Percentiles rank a stretch among this genome's conserved stretches.
These are phyloP conservation scores for Sebastes reedi DNA, from an alignment of 2,797 vertebrate species.

Conservation along the genomic window DNA sequence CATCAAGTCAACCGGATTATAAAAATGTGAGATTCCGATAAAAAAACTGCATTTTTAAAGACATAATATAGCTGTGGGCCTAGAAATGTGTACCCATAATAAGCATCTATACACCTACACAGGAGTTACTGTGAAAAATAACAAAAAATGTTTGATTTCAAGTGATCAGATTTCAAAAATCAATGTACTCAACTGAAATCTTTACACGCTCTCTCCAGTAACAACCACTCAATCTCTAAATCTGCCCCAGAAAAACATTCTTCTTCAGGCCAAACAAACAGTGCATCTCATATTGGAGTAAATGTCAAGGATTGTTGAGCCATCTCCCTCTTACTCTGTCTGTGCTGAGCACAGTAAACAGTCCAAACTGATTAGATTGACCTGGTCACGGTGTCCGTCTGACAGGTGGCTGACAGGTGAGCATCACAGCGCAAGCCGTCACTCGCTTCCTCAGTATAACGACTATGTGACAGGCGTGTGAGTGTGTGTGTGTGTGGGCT, in stretches of 20 bases:
- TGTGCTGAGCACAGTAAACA: constrained; percentile 71
- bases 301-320: constrained; percentile 37
- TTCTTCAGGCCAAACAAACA: constrained; percentile 35
- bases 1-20: not conserved
- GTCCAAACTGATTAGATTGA: constrained; percentile 75
- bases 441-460: constrained; percentile 36
- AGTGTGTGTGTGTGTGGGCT: not conserved
- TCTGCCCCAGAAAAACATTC: constrained; percentile 12
- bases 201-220: not conserved
- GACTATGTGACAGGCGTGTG: constrained; percentile 48
- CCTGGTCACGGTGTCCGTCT: constrained; percentile 69
- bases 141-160: not conserved
- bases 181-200: not conserved
- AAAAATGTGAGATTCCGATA: not conserved
- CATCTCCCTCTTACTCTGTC: constrained; percentile 25
- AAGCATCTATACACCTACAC: not conserved
- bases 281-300: constrained; percentile 32
- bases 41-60: not conserved
- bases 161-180: not conserved
- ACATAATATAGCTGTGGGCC: not conserved
- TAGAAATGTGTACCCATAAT: not conserved
- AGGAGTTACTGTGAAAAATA: not conserved
- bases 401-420: constrained; percentile 76
- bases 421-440: constrained; percentile 53
- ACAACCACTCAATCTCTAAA: not conserved